Percentiles rank a stretch among this genome's conserved stretches.
phyloP scores from a whole-genome alignment of 2,888 invertebrate species.

The Bugula neritina region DNA sequence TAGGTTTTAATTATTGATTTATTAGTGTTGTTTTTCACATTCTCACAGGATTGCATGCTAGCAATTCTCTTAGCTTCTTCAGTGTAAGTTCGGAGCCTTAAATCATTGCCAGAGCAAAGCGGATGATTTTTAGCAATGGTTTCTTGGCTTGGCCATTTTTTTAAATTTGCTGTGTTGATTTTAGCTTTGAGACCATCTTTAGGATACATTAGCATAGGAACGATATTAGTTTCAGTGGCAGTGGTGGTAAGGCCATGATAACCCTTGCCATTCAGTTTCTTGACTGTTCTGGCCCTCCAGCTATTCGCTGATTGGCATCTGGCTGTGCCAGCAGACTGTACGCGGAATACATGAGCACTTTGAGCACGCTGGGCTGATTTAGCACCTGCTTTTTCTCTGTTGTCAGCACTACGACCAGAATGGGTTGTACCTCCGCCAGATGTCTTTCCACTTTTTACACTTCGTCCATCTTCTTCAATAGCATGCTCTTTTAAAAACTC shows the following conservation, averaged over 20 bases:
- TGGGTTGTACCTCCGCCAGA: constrained; percentile 15
- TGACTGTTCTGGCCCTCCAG: constrained; percentile 34
- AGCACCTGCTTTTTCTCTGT: constrained; percentile 28
- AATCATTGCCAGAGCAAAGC: neutral
- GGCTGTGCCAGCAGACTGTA: constrained; percentile 30
- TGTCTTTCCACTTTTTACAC: constrained; percentile 3
- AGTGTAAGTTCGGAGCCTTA: constrained; percentile 18
- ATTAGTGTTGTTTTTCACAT: no score
- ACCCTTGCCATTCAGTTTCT: constrained; percentile 34
- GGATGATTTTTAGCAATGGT: constrained; percentile 23
- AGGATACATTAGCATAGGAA: constrained; percentile 50
- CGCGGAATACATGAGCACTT: neutral
- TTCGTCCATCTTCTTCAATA: neutral
- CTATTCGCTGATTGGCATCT: constrained; percentile 35
- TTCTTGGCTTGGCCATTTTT: constrained; percentile 20
- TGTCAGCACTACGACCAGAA: neutral
- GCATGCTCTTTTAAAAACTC: neutral
- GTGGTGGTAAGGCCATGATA: constrained; percentile 35
- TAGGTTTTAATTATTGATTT: no score
- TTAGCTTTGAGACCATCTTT: constrained; percentile 19
- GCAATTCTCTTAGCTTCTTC: neutral
- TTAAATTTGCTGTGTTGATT: neutral
- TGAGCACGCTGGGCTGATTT: constrained; percentile 32
- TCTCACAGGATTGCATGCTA: neutral
- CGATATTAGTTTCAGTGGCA: constrained; percentile 36